Conservation (phyloP, 1,140 invertebrate species). For the Rhynchophorus ferrugineus region DNA sequence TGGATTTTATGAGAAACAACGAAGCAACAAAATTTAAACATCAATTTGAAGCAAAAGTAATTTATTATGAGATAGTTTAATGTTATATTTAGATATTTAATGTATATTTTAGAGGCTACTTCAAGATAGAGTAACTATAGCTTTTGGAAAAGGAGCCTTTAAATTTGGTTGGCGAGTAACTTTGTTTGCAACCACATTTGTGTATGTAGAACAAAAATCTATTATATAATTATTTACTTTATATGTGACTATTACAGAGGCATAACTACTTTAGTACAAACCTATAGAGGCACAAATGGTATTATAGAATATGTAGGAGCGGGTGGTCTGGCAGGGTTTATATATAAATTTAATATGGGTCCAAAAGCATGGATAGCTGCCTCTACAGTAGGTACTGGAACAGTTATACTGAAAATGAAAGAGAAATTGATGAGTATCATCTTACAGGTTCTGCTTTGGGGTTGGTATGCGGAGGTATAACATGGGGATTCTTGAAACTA, state of each 20-base stretch:
- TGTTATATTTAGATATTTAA: neutral
- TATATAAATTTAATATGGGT: constrained; percentile 57
- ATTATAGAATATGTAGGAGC: constrained; percentile 56
- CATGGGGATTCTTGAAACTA: constrained; percentile 43
- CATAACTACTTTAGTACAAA: constrained; percentile 51
- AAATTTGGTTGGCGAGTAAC: constrained; percentile 56
- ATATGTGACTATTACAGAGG: constrained; percentile 42
- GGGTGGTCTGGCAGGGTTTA: constrained; percentile 52
- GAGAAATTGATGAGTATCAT: too few species aligned
- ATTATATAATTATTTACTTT: neutral
- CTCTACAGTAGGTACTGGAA: constrained; percentile 53
- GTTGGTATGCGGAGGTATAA: constrained; percentile 42
- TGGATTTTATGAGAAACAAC: constrained; percentile 66
- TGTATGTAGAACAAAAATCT: constrained; percentile 42
- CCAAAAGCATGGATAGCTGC: constrained; percentile 52
- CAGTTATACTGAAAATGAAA: constrained; percentile 39
- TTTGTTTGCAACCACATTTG: constrained; percentile 55
- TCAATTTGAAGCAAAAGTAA: constrained; percentile 61
- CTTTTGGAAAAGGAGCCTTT: constrained; percentile 60
- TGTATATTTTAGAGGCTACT: constrained; percentile 50
- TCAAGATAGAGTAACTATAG: constrained; percentile 55
- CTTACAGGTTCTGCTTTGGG: constrained; percentile 46
- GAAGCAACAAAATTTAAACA: constrained; percentile 59
- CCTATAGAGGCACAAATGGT: constrained; percentile 57
- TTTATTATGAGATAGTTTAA: constrained; percentile 9